Percentiles rank a stretch among this genome's conserved stretches.
phyloP scores from a whole-genome alignment of 2,888 invertebrate species.

The Pseudococcus jackbeardsleyi region DNA sequence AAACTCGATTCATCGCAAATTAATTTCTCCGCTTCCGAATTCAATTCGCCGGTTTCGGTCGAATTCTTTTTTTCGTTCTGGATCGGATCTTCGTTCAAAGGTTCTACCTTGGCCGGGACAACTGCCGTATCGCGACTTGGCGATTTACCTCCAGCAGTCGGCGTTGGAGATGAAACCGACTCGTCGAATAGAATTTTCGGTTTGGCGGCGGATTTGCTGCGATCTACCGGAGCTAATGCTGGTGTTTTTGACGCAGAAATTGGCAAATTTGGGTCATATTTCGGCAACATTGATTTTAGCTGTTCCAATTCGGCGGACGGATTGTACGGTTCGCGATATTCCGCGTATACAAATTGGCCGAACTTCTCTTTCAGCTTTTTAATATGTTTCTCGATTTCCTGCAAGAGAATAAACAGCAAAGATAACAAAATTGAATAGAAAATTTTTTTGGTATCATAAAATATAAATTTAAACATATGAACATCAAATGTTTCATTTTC shows the following conservation, averaged over 20 bases:
- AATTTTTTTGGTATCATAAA: too few species aligned
- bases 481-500: too few species aligned
- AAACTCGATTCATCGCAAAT: neutral
- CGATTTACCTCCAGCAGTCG: neutral
- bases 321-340: slow-evolving; percentile 79
- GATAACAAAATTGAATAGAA: neutral
- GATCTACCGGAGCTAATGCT: slow-evolving; percentile 9
- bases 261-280: slow-evolving; percentile 28
- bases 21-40: neutral
- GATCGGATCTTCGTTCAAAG: neutral
- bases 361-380: slow-evolving; percentile 76
- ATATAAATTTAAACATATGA: too few species aligned
- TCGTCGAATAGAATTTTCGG: slow-evolving; percentile 9
- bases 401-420: slow-evolving; percentile 67
- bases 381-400: slow-evolving; percentile 79
- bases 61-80: neutral
- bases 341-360: slow-evolving; percentile 81
- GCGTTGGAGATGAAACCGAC: neutral
- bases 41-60: neutral
- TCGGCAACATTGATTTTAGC: slow-evolving; percentile 77
- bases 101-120: neutral
- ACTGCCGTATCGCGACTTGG: neutral
- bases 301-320: slow-evolving; percentile 76
- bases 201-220: neutral
- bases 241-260: neutral